Evolutionary conservation across 92 coral and sea anemone genomes (phyloP), one percentile per base, ranked within the genome.

Genomic region (Epizoanthus stellaris): DNA sequence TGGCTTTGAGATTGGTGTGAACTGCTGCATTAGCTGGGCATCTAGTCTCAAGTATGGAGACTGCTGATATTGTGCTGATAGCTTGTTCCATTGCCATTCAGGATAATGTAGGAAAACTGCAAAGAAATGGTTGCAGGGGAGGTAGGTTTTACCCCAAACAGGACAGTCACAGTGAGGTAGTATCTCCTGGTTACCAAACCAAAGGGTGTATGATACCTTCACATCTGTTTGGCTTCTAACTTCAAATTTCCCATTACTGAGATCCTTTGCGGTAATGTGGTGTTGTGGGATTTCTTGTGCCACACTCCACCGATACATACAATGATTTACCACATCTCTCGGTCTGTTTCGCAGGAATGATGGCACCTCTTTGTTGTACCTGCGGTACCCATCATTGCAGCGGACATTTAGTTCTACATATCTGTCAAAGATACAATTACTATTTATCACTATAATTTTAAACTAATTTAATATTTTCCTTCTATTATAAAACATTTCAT

Each of bases 91-190:
- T 17, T 86, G 76, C 88, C 90, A 90, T 71, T 61, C 83, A 43
- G 85, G 87, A 12, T 69, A 56, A 54, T 86, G 81, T n/a, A 20
- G 52, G 68, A 86, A 86, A 38, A 86, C 72, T 56, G 93, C 85
- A 38, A 90, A 34, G 84, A 86, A 90, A 67, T 86, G 93, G 82
- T 90, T 90, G 73, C 93, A 86, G 10, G 87, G 93, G 12, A 90
- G 65, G 58, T 60, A 86, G n/a, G 75, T 59, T 49, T 90, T 81
- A n/a, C 57, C 30, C 90, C 93, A 86, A 38, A 86, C 88, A 59
- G 70, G 80, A 56, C 90, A 90, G 20, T 82, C 87, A 25, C 93
- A 86, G 14, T 81, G 21, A n/a, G 42, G 13, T 30, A 74, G 70
- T 70, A 47, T 67, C 23, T 17, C 13, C 15, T 14, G 13, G 39